A percentile compares a stretch with the other conserved stretches of the same genome.
Evolutionary conservation across 2,113 vertebrate species (phyloP).

Genomic region (Sylvietta virens): DNA sequence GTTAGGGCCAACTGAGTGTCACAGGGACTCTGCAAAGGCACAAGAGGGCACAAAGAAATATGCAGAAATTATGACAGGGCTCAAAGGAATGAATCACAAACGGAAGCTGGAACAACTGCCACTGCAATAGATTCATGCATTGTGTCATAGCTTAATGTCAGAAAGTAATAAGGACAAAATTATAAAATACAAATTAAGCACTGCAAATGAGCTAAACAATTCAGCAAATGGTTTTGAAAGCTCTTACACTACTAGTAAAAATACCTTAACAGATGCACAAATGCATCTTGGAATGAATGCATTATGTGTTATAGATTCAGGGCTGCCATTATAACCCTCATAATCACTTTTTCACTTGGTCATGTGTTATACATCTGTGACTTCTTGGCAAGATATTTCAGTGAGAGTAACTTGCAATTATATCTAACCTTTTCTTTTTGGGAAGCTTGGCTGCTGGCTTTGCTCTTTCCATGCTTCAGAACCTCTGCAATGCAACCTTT

Average conservation of each 20-base stretch:
- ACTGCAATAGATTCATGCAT: not conserved
- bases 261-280: constrained; percentile 45
- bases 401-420: not conserved
- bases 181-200: constrained; percentile 45
- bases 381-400: constrained; percentile 1
- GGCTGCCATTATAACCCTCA: not conserved
- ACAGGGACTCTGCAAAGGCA: not conserved
- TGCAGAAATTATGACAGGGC: not conserved
- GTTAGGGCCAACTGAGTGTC: not conserved
- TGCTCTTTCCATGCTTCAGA: not conserved
- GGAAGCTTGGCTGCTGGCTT: not conserved
- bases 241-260: not conserved
- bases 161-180: constrained; percentile 21
- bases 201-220: constrained; percentile 1
- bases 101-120: not conserved
- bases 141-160: not conserved
- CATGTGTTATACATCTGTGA: constrained; percentile 3
- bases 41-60: not conserved
- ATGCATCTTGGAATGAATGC: constrained; percentile 19
- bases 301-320: constrained; percentile 15
- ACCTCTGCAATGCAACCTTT: not conserved
- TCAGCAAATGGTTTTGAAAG: not conserved
- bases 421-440: not conserved
- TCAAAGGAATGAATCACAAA: constrained; percentile 23
- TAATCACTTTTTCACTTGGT: constrained; percentile 43